Conservation (phyloP, 2,113 vertebrate species). For the Cacatua alba region DNA sequence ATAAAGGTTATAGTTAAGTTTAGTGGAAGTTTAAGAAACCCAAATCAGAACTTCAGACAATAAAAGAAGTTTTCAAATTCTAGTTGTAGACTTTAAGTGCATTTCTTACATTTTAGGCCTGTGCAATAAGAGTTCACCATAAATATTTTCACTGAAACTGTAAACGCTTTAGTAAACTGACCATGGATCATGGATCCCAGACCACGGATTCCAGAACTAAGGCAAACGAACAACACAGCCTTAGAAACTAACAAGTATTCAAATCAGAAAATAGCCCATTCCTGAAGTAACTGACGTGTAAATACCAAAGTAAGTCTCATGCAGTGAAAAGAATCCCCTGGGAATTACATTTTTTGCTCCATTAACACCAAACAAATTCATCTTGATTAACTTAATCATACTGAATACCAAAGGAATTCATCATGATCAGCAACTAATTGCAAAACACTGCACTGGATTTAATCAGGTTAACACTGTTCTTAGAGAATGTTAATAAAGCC, state of each 20-base stretch:
- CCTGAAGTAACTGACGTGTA: background rate
- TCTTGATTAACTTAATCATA: constrained; percentile 47
- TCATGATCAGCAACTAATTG: constrained; percentile 31
- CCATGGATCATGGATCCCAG: background rate
- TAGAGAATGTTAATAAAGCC: constrained; percentile 5
- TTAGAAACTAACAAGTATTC: background rate
- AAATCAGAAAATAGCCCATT: background rate
- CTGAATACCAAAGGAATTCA: constrained; percentile 22
- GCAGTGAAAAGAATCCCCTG: background rate
- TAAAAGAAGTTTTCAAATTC: background rate
- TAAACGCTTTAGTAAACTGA: background rate
- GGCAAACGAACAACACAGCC: background rate
- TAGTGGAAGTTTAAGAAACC: background rate
- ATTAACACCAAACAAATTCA: constrained; percentile 53
- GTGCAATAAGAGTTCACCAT: background rate
- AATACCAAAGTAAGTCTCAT: background rate
- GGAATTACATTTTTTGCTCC: constrained; percentile 14
- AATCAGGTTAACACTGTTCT: background rate
- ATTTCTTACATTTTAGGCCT: background rate
- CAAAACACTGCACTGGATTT: background rate
- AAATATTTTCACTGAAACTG: background rate
- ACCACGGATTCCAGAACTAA: background rate
- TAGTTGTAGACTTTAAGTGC: background rate
- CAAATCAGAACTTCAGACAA: background rate
- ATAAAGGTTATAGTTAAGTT: background rate